A percentile compares a stretch with the other conserved stretches of the same genome.
phyloP scores from a whole-genome alignment of 2,113 vertebrate genomes.

The Mus spicilegus region DNA sequence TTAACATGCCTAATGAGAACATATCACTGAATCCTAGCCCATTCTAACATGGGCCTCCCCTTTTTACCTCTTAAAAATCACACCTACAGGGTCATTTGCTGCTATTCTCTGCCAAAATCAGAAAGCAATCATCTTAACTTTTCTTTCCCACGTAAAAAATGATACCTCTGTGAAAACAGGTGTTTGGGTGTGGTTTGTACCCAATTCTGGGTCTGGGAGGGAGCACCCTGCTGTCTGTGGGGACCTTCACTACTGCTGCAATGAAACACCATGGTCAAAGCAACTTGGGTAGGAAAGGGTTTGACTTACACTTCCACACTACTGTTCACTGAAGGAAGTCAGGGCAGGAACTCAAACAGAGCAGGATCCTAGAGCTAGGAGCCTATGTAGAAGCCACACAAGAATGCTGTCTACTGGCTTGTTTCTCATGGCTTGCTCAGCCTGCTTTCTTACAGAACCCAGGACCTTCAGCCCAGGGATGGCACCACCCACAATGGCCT shows the following conservation, averaged over 20 bases:
- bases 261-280: not conserved
- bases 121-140: not conserved
- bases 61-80: not conserved
- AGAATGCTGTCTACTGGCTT: not conserved
- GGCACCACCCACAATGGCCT: not conserved
- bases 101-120: not conserved
- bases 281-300: not conserved
- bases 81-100: not conserved
- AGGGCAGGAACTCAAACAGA: not conserved
- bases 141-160: not conserved
- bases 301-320: not conserved
- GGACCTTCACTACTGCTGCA: not conserved
- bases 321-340: not conserved
- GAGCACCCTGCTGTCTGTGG: not conserved
- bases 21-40: not conserved
- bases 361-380: not conserved
- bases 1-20: not conserved
- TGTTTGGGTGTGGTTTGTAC: not conserved
- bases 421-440: not conserved
- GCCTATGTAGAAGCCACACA: not conserved
- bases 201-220: not conserved
- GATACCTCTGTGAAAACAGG: not conserved
- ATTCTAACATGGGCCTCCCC: not conserved
- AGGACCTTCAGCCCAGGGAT: not conserved
- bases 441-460: not conserved